Evolutionary conservation across 2,797 vertebrate species (phyloP).

Genomic region (Falco naumanni): DNA sequence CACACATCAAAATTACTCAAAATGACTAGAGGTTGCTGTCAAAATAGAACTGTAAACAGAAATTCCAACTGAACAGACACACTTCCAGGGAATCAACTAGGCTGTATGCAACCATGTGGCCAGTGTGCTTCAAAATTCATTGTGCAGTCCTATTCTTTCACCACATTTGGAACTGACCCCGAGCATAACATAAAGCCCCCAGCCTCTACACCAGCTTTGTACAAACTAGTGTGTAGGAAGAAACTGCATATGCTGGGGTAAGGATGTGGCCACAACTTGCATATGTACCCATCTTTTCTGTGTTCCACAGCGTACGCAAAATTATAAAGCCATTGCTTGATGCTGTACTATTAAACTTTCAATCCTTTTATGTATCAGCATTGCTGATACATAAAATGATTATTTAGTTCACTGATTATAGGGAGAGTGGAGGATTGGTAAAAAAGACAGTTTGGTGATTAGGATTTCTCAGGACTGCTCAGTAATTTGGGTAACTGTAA

Average conservation of each 20-base stretch:
- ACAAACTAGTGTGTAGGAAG: neutral
- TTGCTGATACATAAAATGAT: neutral
- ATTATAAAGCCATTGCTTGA: neutral
- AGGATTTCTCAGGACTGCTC: neutral
- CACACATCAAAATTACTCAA: neutral
- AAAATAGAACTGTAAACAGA: neutral
- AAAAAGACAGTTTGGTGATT: neutral
- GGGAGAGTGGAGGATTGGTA: neutral
- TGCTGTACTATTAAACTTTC: neutral
- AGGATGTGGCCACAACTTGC: neutral
- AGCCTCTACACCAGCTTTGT: neutral
- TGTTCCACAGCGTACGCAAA: neutral
- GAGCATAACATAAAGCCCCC: neutral
- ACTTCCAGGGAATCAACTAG: neutral
- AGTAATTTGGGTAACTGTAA: neutral
- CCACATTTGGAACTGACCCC: neutral
- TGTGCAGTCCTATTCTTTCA: neutral
- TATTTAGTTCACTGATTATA: neutral
- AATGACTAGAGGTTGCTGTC: neutral
- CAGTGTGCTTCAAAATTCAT: neutral
- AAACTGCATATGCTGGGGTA: neutral
- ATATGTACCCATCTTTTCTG: neutral
- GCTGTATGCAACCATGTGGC: rapidly evolving
- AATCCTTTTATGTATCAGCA: neutral
- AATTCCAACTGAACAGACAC: neutral